A percentile compares a stretch with the other conserved stretches of the same genome.
phyloP scores from a whole-genome alignment of 2,797 vertebrate species.

The Bufotes viridis region DNA sequence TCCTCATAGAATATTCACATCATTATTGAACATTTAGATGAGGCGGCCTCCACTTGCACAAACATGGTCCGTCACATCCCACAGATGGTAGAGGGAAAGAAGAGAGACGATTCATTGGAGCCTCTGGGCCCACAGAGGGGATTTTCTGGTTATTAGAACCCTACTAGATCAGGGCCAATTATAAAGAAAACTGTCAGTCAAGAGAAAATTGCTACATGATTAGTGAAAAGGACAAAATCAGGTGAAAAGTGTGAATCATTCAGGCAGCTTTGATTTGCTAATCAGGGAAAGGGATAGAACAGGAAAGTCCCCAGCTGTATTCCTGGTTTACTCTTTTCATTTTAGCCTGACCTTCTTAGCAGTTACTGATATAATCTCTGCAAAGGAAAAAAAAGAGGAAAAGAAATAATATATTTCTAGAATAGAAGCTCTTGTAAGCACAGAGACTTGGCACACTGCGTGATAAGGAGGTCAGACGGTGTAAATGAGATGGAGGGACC shows the following conservation, averaged over 20 bases:
- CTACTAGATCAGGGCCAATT: constrained; percentile 99
- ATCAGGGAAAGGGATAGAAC: constrained; percentile 91
- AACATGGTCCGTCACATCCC: constrained; percentile 84
- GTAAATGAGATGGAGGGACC: constrained; percentile 86
- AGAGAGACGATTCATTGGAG: constrained; percentile 91
- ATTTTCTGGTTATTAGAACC: constrained; percentile 99
- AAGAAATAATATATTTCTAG: constrained; percentile 65
- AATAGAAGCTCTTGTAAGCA: constrained; percentile 78
- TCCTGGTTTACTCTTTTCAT: constrained; percentile 93
- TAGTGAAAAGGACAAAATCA: constrained; percentile 99
- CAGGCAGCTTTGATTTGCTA: constrained; percentile 99
- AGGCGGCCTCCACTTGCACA: constrained; percentile 83
- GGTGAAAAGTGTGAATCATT: constrained; percentile 99
- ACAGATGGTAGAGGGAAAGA: constrained; percentile 83
- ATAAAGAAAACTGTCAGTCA: constrained; percentile 99
- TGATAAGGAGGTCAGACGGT: constrained; percentile 82
- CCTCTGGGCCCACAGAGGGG: constrained; percentile 98
- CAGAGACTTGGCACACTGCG: constrained; percentile 79
- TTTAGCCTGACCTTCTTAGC: constrained; percentile 98
- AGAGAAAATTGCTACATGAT: constrained; percentile 99
- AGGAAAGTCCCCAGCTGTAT: constrained; percentile 95
- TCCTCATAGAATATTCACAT: constrained; percentile 98
- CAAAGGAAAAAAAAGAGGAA: constrained; percentile 68
- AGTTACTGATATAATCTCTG: constrained; percentile 90
- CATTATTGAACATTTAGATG: constrained; percentile 98